These are phyloP conservation scores for Xanthia togata DNA, from an alignment of 2,888 invertebrate genomes.

Conservation along the genomic window DNA sequence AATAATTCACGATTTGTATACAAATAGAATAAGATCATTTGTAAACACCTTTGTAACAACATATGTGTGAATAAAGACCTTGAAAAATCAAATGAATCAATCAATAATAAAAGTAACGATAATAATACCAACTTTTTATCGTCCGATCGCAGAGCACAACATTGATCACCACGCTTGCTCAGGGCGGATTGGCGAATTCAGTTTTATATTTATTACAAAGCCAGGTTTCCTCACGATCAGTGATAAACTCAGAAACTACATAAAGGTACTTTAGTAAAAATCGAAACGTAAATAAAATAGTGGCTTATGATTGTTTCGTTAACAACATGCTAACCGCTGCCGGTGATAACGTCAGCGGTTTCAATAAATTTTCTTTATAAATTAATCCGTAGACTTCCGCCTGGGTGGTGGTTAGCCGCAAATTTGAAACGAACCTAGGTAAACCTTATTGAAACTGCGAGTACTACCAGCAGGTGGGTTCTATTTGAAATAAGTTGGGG, in stretches of 20 bases:
- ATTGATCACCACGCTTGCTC: neutral
- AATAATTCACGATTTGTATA: no score
- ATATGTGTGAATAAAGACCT: no score
- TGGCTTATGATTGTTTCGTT: constrained; percentile 64
- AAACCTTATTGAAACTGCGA: constrained; percentile 50
- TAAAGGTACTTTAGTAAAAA: constrained; percentile 28
- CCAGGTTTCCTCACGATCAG: neutral
- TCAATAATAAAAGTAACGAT: neutral
- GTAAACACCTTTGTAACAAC: no score
- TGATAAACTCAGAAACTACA: neutral
- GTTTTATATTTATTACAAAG: neutral
- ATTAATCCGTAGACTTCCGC: constrained; percentile 62
- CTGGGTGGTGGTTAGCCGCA: constrained; percentile 62
- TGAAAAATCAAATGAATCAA: no score
- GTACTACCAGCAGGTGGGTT: constrained; percentile 33
- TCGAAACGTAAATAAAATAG: constrained; percentile 55
- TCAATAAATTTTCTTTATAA: constrained; percentile 65
- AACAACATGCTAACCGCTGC: constrained; percentile 51
- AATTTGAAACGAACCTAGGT: constrained; percentile 51
- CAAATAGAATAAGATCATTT: no score
- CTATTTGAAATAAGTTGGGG: constrained; percentile 33
- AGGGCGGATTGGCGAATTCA: neutral
- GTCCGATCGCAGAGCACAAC: no score
- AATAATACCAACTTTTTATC: neutral
- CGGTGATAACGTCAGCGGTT: constrained; percentile 61